Evolutionary conservation across 2,888 invertebrate genomes (phyloP).

Genomic region (Drosophila testacea): DNA sequence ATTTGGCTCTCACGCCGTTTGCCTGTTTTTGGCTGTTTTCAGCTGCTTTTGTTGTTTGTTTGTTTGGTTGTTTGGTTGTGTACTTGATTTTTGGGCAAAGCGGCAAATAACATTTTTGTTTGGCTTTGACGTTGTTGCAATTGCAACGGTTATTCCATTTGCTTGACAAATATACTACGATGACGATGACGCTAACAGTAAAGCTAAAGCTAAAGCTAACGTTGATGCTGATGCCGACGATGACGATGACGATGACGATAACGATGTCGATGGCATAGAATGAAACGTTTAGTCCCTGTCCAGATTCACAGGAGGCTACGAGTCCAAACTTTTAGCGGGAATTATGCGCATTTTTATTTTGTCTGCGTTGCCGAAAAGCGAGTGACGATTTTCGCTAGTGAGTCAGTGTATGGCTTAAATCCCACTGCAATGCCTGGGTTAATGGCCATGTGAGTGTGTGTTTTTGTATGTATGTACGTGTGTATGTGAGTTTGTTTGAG

Average conservation of each 20-base stretch:
- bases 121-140: constrained; percentile 79
- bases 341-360: constrained; percentile 77
- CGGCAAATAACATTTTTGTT: constrained; percentile 80
- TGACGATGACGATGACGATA: constrained; percentile 16
- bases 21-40: constrained; percentile 37
- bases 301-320: constrained; percentile 11
- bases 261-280: constrained; percentile 14
- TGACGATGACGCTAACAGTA: constrained; percentile 38
- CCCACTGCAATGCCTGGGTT: constrained; percentile 54
- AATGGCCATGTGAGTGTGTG: constrained; percentile 54
- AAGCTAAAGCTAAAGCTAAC: constrained; percentile 8
- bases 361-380: constrained; percentile 40
- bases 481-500: constrained; percentile 16
- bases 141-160: constrained; percentile 79
- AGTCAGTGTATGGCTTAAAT: constrained; percentile 37
- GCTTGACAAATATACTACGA: constrained; percentile 78
- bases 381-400: constrained; percentile 17
- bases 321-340: constrained; percentile 68
- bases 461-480: constrained; percentile 7
- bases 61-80: constrained; percentile 63
- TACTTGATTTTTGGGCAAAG: constrained; percentile 80
- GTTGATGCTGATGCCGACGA: constrained; percentile 12
- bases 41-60: constrained; percentile 25
- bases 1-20: constrained; percentile 31
- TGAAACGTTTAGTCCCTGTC: constrained; percentile 55